Evolutionary conservation across 2,888 invertebrate species (phyloP).

Genomic region (Coelogynopora nodosa): DNA sequence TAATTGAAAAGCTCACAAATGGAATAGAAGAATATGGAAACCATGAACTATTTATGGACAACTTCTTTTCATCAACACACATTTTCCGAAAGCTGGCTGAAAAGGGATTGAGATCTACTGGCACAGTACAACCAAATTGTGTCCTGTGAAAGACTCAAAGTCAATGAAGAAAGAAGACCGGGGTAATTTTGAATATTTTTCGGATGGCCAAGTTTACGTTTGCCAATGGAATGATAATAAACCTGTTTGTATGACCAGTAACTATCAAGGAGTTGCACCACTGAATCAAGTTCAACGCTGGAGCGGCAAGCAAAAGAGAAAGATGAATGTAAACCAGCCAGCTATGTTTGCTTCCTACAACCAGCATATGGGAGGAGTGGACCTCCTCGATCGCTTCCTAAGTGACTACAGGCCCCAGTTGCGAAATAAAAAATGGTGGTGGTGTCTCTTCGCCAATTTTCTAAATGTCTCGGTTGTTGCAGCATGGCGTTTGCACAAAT

Average conservation of each 20-base stretch:
- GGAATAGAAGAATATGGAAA: neutral
- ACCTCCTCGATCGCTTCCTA: neutral
- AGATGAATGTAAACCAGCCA: neutral
- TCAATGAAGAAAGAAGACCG: neutral
- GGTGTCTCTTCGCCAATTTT: neutral
- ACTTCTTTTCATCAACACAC: neutral
- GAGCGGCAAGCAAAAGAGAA: neutral
- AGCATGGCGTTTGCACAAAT: neutral
- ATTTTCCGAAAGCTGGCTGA: neutral
- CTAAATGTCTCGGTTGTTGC: neutral
- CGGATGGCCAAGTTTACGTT: neutral
- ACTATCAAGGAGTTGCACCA: neutral
- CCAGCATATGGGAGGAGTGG: slow-evolving; percentile 1
- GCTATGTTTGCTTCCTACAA: neutral
- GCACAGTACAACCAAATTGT: neutral
- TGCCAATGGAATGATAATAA: neutral
- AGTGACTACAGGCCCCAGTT: neutral
- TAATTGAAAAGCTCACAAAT: neutral
- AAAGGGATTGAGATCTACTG: neutral
- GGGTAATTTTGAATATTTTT: slow-evolving; percentile 9
- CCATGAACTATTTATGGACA: slow-evolving; percentile 17
- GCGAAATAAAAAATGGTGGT: neutral
- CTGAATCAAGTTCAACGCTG: neutral
- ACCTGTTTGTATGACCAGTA: neutral
- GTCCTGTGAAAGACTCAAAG: neutral